phyloP scores from a whole-genome alignment of 2,888 invertebrate species.

The Lasioglossum malachurum region DNA sequence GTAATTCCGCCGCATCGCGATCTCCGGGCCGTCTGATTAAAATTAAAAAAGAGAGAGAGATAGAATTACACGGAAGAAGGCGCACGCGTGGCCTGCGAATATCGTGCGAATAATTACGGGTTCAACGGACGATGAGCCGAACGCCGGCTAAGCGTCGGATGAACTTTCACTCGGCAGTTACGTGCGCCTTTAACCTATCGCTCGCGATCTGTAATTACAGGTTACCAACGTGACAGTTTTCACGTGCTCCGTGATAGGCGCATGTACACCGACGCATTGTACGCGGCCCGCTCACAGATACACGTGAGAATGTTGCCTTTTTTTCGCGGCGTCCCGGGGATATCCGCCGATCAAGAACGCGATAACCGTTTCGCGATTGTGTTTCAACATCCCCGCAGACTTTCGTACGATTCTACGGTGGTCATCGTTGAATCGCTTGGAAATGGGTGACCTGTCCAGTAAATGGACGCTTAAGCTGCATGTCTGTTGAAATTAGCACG shows the following conservation, averaged over 20 bases:
- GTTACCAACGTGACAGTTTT: slow-evolving; percentile 56
- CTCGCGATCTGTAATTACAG: slow-evolving; percentile 63
- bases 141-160: slow-evolving; percentile 31
- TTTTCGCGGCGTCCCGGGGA: slow-evolving; percentile 17
- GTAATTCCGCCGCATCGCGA: slow-evolving; percentile 43
- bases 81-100: slow-evolving; percentile 17
- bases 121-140: slow-evolving; percentile 54
- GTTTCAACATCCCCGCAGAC: slow-evolving; percentile 5
- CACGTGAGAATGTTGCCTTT: slow-evolving; percentile 6
- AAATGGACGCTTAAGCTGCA: neutral
- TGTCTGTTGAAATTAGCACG: neutral
- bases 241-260: slow-evolving; percentile 36
- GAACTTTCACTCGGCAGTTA: slow-evolving; percentile 55
- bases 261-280: slow-evolving; percentile 29
- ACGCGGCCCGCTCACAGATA: neutral
- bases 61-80: neutral
- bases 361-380: slow-evolving; percentile 24
- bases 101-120: slow-evolving; percentile 65
- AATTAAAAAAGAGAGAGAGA: slow-evolving; percentile 5
- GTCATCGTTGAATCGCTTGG: neutral
- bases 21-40: slow-evolving; percentile 34
- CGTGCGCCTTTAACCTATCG: slow-evolving; percentile 61
- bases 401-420: slow-evolving; percentile 5
- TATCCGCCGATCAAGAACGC: slow-evolving; percentile 36
- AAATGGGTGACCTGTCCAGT: neutral